Evolutionary conservation across 1,140 invertebrate species (phyloP).

Genomic region (Polyergus mexicanus): DNA sequence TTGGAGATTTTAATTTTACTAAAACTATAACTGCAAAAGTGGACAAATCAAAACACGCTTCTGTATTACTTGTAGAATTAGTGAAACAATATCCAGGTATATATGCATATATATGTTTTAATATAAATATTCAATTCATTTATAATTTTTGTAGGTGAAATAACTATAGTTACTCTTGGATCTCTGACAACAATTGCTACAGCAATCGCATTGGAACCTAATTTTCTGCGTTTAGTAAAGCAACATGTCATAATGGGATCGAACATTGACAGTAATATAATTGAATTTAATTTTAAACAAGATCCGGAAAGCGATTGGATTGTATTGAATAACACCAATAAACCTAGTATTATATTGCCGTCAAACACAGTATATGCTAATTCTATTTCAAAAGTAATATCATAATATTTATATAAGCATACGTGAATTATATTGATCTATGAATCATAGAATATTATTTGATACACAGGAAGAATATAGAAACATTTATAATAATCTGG

Average conservation of each 20-base stretch:
- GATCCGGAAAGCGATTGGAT: conserved; percentile 90
- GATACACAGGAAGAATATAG: conserved; percentile 83
- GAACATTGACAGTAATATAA: conserved; percentile 86
- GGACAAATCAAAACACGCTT: conserved; percentile 83
- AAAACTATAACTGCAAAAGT: conserved; percentile 75
- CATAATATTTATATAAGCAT: conserved; percentile 16
- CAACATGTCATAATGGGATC: conserved; percentile 89
- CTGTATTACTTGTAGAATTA: conserved; percentile 80
- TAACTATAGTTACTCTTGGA: conserved; percentile 87
- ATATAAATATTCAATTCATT: conserved; percentile 6
- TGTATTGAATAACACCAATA: conserved; percentile 84
- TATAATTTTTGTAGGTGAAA: conserved; percentile 75
- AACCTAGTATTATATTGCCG: conserved; percentile 82
- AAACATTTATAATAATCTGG: conserved; percentile 79
- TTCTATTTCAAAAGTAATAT: conserved; percentile 78
- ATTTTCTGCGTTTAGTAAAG: conserved; percentile 86
- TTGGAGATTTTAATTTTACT: conserved; percentile 85
- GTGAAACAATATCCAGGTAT: conserved; percentile 84
- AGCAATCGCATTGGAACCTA: conserved; percentile 87
- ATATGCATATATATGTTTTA: neutral
- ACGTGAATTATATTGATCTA: neutral
- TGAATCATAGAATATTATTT: conserved; percentile 44
- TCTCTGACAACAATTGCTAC: conserved; percentile 89
- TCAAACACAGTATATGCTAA: conserved; percentile 83
- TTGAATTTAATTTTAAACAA: conserved; percentile 90